A percentile compares a stretch with the other conserved stretches of the same genome.
These are phyloP conservation scores for Plebejus anna DNA, from an alignment of 2,888 invertebrate species.

Conservation along the genomic window DNA sequence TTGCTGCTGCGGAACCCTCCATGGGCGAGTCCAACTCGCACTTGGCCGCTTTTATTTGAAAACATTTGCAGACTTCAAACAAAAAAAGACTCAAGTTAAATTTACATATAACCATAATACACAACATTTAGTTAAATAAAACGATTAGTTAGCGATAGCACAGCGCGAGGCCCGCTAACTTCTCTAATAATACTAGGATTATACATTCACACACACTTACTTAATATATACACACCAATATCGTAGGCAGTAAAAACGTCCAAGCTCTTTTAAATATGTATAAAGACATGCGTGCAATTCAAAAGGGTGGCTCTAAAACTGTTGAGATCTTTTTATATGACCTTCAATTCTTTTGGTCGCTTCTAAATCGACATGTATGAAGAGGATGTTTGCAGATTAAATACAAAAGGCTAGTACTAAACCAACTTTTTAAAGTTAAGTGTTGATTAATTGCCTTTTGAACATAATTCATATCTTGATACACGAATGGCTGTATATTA, in stretches of 20 bases:
- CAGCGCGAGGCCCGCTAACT: too few relatives aligned
- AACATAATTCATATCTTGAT: too few relatives aligned
- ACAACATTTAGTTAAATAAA: too few relatives aligned
- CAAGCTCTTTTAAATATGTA: slow-evolving; percentile 3
- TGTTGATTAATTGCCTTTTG: too few relatives aligned
- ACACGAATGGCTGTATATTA: too few relatives aligned
- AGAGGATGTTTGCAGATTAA: background rate
- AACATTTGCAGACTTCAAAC: background rate
- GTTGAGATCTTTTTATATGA: slow-evolving; percentile 2
- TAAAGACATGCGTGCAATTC: slow-evolving; percentile 11
- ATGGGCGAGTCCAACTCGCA: too few relatives aligned
- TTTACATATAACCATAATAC: too few relatives aligned
- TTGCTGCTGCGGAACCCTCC: too few relatives aligned
- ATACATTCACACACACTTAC: background rate
- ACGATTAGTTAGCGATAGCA: too few relatives aligned
- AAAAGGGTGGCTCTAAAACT: slow-evolving; percentile 8
- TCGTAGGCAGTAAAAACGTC: slow-evolving; percentile 12
- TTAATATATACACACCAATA: background rate
- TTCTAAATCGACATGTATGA: background rate
- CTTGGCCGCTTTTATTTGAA: background rate
- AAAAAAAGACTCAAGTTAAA: too few relatives aligned
- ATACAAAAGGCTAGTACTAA: background rate
- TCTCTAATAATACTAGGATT: too few relatives aligned
- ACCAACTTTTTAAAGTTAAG: too few relatives aligned
- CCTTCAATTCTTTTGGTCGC: background rate